Evolutionary conservation across 64 coral and sea anemone genomes (phyloP).

Genomic region (Orbicella faveolata): DNA sequence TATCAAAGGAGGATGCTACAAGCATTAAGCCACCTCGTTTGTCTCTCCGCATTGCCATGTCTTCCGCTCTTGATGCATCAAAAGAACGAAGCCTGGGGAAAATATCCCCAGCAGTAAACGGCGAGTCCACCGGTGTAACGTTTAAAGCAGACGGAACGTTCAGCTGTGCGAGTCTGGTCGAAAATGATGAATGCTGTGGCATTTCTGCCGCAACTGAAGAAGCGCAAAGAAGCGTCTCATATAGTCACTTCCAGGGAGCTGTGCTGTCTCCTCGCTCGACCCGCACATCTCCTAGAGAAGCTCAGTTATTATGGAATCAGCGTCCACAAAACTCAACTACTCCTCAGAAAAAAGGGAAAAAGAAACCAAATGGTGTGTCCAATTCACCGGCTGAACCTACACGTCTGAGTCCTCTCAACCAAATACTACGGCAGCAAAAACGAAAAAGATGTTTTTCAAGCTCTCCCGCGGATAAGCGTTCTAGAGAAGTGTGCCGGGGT

Average conservation of each 20-base stretch:
- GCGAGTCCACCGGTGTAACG: not conserved
- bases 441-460: conserved; percentile 31
- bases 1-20: not conserved
- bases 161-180: not conserved
- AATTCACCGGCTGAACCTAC: conserved; percentile 60
- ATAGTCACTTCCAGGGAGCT: no score
- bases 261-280: not conserved
- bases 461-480: conserved; percentile 16
- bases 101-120: not conserved
- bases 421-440: conserved; percentile 88
- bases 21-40: not conserved
- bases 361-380: not conserved
- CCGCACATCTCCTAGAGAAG: not conserved
- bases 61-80: not conserved
- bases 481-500: not conserved
- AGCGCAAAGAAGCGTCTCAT: not conserved
- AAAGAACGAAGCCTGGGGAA: not conserved
- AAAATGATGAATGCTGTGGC: not conserved
- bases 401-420: conserved; percentile 79
- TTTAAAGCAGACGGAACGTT: not conserved
- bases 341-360: conserved; percentile 44
- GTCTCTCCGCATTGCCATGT: not conserved
- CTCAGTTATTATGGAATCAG: not conserved
- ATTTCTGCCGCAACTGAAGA: not conserved
- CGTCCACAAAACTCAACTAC: conserved; percentile 32